Evolutionary conservation across 2,113 vertebrate genomes (phyloP).

Genomic region (Pygoscelis adeliae): DNA sequence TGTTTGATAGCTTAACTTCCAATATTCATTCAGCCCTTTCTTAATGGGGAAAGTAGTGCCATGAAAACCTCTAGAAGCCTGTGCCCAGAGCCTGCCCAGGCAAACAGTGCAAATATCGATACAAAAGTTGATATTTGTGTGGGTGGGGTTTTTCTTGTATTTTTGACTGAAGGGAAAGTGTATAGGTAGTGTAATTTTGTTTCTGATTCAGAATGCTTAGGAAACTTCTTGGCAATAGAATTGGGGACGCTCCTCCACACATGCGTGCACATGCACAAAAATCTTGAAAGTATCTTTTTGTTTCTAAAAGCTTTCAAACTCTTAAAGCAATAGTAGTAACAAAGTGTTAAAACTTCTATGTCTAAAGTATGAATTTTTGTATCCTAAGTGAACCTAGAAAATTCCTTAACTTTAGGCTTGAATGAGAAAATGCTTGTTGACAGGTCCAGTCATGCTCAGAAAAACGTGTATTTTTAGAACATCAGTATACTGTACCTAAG

Average conservation of each 20-base stretch:
- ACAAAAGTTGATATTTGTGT: background rate
- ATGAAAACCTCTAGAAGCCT: background rate
- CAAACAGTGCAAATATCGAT: background rate
- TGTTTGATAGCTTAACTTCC: background rate
- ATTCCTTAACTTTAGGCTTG: background rate
- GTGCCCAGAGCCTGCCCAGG: background rate
- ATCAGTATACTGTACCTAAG: background rate
- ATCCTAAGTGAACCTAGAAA: slow-evolving; percentile 14
- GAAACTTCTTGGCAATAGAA: background rate
- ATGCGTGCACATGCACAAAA: background rate
- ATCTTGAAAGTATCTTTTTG: background rate
- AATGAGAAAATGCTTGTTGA: slow-evolving; percentile 13
- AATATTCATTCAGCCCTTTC: background rate
- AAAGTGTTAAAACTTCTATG: background rate
- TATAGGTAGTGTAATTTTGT: background rate
- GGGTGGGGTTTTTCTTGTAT: background rate
- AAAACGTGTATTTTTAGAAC: slow-evolving; percentile 41
- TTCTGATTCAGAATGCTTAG: background rate
- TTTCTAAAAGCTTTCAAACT: background rate
- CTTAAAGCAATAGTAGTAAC: background rate
- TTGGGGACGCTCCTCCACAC: background rate
- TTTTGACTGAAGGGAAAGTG: background rate
- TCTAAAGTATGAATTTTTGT: background rate
- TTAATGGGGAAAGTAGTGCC: background rate
- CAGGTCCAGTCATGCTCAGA: slow-evolving; percentile 38